Evolutionary conservation across 2,797 vertebrate genomes (phyloP), one percentile per base, ranked within the genome.

Genomic region (Tenualosa thibaudeaui): DNA sequence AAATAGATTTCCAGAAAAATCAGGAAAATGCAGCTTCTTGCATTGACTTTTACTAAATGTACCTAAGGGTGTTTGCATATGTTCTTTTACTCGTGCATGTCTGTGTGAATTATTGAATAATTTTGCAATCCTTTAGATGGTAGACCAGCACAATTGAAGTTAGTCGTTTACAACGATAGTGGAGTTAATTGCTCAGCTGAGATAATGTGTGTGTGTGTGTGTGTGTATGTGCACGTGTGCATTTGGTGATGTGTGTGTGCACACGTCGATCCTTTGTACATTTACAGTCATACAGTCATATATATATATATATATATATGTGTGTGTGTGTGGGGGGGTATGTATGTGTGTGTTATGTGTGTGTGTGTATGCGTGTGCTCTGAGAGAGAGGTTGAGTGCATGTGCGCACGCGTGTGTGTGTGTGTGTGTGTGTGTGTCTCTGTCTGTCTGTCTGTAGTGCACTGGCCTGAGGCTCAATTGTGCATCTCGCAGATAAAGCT

Each of bases 401-500:
- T 81, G 71, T 56, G 68, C 24, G 81, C 37, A 56, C 46, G 86
- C 82, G 84, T 83, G 85, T 88, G 86, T 40, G 82, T 54, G 81
- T 75, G 83, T 54, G 81, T 75, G 83, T 78, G 88, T 53, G 84
- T 86, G 46, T 31, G 5, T 86, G 58, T 40, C 54, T 82, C 49
- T 50, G 68, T 24, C 75, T 86, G 84, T 85, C 86, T 87, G 81
- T 84, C 71, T 87, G 87, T 83, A 87, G 87, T 89, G 96, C 96
- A 95, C 96, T 96, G 96, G 96, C 97, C 96, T 96, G 96, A 97
- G 96, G 96, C 96, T 96, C 96, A 97, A 96, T 97, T 96, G 96
- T 97, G 96, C 96, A 96, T 97, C 97, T 97, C 96, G 96, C 96
- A 96, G 96, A 97, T 97, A 97, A 97, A 97, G 96, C 96, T 95